Percentiles rank a stretch among this genome's conserved stretches.
phyloP scores from a whole-genome alignment of 2,888 invertebrate genomes.

The Rotaria magnacalcarata region DNA sequence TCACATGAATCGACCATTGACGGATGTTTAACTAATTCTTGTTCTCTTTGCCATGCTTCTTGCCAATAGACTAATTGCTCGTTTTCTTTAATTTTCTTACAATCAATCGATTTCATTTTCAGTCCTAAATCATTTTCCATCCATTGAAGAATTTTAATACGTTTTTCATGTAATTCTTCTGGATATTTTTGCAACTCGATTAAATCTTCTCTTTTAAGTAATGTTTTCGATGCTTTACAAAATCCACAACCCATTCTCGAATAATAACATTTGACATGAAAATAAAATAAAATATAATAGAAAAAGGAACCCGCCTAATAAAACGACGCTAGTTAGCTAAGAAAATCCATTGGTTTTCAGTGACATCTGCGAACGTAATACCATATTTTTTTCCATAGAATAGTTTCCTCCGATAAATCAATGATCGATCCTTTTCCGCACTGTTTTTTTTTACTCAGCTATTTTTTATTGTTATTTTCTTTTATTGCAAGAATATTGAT shows the following conservation, averaged over 20 bases:
- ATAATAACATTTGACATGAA: neutral
- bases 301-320: neutral
- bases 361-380: neutral
- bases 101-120: neutral
- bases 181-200: constrained; percentile 23
- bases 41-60: constrained; percentile 26
- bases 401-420: neutral
- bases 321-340: neutral
- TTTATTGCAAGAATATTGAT: neutral
- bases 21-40: constrained; percentile 10
- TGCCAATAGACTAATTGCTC: neutral
- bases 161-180: constrained; percentile 13
- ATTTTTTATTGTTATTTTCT: neutral
- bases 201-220: neutral
- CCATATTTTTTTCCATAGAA: neutral
- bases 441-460: neutral
- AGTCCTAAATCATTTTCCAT: neutral
- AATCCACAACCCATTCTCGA: neutral
- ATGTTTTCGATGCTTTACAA: neutral
- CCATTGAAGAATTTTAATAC: constrained; percentile 10
- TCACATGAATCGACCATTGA: constrained; percentile 14
- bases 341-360: neutral
- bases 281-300: neutral
- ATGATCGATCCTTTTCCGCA: neutral
- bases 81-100: neutral